These are phyloP conservation scores for Stegodyphus mimosarum DNA, from an alignment of 1,140 invertebrate genomes.

Conservation along the genomic window DNA sequence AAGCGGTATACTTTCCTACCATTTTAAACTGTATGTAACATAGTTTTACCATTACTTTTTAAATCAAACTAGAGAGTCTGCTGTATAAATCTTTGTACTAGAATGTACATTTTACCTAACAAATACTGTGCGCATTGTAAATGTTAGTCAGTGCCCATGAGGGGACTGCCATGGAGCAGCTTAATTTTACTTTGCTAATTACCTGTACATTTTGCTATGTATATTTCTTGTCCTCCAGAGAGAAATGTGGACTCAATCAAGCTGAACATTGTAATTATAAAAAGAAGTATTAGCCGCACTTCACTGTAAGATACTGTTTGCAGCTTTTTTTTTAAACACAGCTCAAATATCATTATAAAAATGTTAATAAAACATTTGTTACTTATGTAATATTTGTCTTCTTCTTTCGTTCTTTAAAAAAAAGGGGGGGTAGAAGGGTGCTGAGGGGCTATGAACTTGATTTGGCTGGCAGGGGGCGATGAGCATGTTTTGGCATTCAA, in stretches of 20 bases:
- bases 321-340: constrained; percentile 35
- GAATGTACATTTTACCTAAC: not conserved
- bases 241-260: not conserved
- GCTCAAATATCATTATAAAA: not conserved
- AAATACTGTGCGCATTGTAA: not conserved
- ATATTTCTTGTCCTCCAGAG: not conserved
- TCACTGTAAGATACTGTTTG: constrained; percentile 27
- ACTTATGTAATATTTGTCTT: constrained; percentile 17
- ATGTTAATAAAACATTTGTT: constrained; percentile 52
- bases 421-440: too few species aligned
- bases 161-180: not conserved
- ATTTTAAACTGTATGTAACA: too few species aligned
- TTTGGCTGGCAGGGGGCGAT: too few species aligned
- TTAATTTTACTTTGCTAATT: not conserved
- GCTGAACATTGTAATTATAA: not conserved
- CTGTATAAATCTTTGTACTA: not conserved
- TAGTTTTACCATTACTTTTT: too few species aligned
- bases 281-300: not conserved
- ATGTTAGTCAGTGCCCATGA: not conserved
- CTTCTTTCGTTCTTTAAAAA: too few species aligned
- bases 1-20: too few species aligned
- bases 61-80: not conserved
- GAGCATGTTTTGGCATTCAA: too few species aligned
- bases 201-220: not conserved
- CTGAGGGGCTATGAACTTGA: too few species aligned